phyloP scores from a whole-genome alignment of 2,797 vertebrate species.

The Gallinago nigripennis region DNA sequence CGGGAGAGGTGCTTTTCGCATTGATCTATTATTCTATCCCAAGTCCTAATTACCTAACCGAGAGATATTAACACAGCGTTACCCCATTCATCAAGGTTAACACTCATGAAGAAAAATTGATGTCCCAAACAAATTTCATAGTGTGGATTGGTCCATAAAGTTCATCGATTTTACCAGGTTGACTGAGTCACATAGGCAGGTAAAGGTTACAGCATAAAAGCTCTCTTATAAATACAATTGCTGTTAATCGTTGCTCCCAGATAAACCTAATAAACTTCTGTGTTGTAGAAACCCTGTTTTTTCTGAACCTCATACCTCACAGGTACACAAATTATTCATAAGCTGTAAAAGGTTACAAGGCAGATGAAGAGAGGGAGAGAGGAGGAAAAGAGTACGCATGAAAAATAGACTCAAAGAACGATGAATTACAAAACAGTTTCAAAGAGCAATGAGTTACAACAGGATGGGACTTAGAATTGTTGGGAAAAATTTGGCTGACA shows the following conservation, averaged over 20 bases:
- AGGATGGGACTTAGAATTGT: not conserved
- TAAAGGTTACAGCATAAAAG: not conserved
- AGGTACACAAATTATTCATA: constrained; percentile 64
- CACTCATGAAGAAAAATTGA: not conserved
- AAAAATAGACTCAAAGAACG: constrained; percentile 17
- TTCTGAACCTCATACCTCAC: constrained; percentile 22
- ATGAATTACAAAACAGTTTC: constrained; percentile 11
- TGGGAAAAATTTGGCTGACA: not conserved
- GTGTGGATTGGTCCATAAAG: not conserved
- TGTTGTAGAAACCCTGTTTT: constrained; percentile 2
- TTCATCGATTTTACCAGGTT: not conserved
- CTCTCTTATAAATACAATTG: not conserved
- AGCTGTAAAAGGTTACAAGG: constrained; percentile 50
- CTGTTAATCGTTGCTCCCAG: not conserved
- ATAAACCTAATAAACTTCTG: constrained; percentile 22
- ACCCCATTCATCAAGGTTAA: not conserved
- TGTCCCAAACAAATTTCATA: not conserved
- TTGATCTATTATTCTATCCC: not conserved
- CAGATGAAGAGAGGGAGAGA: not conserved
- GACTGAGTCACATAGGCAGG: not conserved
- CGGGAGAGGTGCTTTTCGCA: not conserved
- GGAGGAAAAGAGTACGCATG: constrained; percentile 32
- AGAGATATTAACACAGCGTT: constrained; percentile 3
- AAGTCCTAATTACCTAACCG: not conserved
- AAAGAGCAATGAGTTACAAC: not conserved